phyloP scores from a whole-genome alignment of 2,113 vertebrate genomes.

The Neolamprologus longior region DNA sequence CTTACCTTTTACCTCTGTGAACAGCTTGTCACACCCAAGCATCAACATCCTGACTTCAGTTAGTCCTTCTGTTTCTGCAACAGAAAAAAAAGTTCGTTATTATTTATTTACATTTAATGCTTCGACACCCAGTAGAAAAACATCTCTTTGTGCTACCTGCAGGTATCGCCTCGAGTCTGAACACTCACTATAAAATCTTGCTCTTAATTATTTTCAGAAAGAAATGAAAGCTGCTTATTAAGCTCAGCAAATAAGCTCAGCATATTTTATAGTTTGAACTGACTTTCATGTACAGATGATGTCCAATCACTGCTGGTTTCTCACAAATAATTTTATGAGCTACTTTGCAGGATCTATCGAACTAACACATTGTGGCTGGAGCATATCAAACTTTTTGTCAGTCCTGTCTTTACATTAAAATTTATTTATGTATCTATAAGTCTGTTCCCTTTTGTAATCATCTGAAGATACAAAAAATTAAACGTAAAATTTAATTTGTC shows the following conservation, averaged over 20 bases:
- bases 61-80: background rate
- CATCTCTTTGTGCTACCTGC: background rate
- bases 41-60: background rate
- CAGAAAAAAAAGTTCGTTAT: accelerated
- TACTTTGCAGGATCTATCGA: background rate
- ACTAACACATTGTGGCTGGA: background rate
- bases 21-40: background rate
- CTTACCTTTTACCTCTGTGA: background rate
- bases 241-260: background rate
- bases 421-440: background rate
- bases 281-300: background rate
- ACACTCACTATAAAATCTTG: background rate
- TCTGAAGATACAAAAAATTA: background rate
- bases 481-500: background rate
- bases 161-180: background rate
- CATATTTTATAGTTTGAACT: background rate
- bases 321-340: background rate
- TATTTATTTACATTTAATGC: background rate
- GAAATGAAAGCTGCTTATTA: background rate
- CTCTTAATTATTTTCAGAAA: background rate
- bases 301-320: background rate
- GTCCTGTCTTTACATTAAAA: background rate
- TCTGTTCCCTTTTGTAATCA: background rate
- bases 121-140: background rate
- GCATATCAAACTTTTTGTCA: background rate